Conservation (phyloP, 1,140 invertebrate species). For the Dreissena rostriformis region DNA sequence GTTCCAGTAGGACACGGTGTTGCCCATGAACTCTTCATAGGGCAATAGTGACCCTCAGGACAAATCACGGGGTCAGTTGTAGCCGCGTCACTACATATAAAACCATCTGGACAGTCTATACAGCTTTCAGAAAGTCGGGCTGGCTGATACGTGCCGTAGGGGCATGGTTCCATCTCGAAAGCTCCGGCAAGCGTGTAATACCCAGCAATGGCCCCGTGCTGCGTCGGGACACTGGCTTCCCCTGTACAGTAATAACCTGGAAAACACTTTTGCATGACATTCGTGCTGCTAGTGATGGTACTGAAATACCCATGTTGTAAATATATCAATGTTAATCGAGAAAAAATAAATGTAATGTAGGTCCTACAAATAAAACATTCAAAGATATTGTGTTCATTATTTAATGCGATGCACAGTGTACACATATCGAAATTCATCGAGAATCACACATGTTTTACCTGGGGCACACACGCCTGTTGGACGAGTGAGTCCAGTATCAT, state of each 20-base stretch:
- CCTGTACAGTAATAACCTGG: slow-evolving; percentile 79
- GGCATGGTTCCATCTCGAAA: slow-evolving; percentile 76
- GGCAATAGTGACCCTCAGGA: slow-evolving; percentile 76
- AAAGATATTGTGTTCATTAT: no score
- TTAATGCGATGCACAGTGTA: no score
- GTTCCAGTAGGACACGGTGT: slow-evolving; percentile 76
- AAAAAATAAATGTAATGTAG: no score
- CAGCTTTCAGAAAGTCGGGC: slow-evolving; percentile 66
- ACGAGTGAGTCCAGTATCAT: slow-evolving; percentile 75
- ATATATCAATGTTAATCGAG: slow-evolving; percentile 70
- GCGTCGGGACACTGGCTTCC: slow-evolving; percentile 73
- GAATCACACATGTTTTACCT: slow-evolving; percentile 15
- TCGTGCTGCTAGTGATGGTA: slow-evolving; percentile 76
- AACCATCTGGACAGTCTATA: slow-evolving; percentile 77
- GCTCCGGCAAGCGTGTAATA: slow-evolving; percentile 75
- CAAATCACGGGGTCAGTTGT: slow-evolving; percentile 71
- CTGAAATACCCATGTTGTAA: slow-evolving; percentile 77
- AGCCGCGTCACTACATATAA: slow-evolving; percentile 77
- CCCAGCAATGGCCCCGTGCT: slow-evolving; percentile 72
- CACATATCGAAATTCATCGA: no score
- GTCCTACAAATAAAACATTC: no score
- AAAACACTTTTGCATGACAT: slow-evolving; percentile 71
- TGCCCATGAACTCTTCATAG: slow-evolving; percentile 71
- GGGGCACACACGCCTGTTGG: slow-evolving; percentile 78
- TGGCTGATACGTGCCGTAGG: slow-evolving; percentile 72